A percentile compares a stretch with the other conserved stretches of the same genome.
phyloP scores from a whole-genome alignment of 2,888 invertebrate species.

The Aphidius colemani region DNA sequence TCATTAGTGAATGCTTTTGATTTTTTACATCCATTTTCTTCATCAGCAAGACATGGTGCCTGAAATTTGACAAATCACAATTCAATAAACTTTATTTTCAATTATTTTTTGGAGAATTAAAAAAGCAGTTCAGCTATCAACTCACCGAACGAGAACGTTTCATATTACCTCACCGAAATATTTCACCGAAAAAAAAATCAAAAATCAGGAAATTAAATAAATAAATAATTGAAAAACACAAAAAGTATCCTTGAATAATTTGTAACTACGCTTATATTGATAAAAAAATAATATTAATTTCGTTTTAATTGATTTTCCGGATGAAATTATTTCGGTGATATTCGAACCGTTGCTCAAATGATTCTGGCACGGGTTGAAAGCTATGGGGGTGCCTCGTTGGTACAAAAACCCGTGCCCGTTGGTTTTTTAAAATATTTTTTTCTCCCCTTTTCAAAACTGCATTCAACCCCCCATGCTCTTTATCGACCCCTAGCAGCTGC shows the following conservation, averaged over 20 bases:
- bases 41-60: conserved; percentile 47
- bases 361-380: no score
- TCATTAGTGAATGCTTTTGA: conserved; percentile 32
- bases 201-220: not conserved
- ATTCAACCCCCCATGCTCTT: no score
- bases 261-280: no score
- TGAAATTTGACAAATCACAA: conserved; percentile 23
- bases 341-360: no score
- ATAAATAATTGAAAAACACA: not conserved
- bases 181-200: not conserved
- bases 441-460: no score
- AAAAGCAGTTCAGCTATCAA: not conserved
- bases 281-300: no score
- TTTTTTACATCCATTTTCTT: conserved; percentile 38
- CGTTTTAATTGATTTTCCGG: not conserved
- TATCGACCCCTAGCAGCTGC: no score
- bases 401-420: no score
- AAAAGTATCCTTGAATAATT: no score
- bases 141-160: conserved; percentile 54
- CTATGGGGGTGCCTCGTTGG: no score
- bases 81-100: conserved; percentile 6
- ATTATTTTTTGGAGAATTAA: not conserved
- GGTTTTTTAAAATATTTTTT: no score
- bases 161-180: conserved; percentile 37
- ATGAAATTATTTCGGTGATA: not conserved